phyloP scores from a whole-genome alignment of 1,140 invertebrate genomes.

The Solen grandis region DNA sequence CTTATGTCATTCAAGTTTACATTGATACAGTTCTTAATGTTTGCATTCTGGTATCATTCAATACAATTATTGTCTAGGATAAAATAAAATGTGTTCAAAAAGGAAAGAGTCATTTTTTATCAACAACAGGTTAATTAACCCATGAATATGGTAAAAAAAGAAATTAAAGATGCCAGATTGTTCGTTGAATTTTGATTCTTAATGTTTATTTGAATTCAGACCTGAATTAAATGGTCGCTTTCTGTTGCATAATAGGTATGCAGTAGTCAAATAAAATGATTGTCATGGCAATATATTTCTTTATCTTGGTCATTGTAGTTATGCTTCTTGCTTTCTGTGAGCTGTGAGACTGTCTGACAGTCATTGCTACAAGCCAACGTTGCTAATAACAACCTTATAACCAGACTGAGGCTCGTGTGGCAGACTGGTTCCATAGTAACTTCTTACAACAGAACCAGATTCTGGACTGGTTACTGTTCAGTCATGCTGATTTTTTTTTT shows the following conservation, averaged over 20 bases:
- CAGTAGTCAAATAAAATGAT: background rate
- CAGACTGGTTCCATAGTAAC: background rate
- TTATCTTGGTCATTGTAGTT: background rate
- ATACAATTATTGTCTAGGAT: no score
- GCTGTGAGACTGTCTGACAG: background rate
- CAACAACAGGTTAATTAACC: no score
- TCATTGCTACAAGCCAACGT: background rate
- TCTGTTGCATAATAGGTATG: background rate
- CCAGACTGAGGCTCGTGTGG: background rate
- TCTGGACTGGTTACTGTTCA: background rate
- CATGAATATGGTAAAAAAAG: no score
- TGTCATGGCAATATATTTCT: background rate
- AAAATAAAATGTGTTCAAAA: no score
- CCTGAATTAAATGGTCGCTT: no score
- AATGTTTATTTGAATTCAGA: no score
- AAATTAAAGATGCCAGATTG: background rate
- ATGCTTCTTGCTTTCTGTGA: background rate
- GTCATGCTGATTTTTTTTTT: background rate
- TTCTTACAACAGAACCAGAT: background rate
- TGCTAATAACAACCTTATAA: background rate
- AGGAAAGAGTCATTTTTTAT: no score
- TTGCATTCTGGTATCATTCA: no score
- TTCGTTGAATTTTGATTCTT: background rate
- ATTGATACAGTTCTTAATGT: no score
- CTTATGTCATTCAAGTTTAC: no score